phyloP scores from a whole-genome alignment of 1,140 invertebrate genomes.

The Aphis gossypii region DNA sequence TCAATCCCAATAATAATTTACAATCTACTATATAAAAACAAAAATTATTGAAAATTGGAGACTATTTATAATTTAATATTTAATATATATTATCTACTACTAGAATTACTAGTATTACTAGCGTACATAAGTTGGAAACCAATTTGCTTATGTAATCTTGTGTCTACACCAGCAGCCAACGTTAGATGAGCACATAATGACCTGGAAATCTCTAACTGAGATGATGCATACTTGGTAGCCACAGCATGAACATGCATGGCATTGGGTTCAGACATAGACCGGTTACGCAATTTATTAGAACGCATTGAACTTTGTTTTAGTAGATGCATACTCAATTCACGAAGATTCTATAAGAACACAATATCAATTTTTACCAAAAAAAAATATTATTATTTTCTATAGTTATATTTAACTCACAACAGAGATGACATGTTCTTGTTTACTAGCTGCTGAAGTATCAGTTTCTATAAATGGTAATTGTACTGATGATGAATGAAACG shows the following conservation, averaged over 20 bases:
- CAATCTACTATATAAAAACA: too few species aligned
- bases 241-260: slow-evolving; percentile 81
- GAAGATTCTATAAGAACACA: slow-evolving; percentile 70
- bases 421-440: slow-evolving; percentile 85
- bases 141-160: slow-evolving; percentile 70
- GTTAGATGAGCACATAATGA: slow-evolving; percentile 78
- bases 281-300: slow-evolving; percentile 64
- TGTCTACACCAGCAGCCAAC: slow-evolving; percentile 72
- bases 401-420: slow-evolving; percentile 68
- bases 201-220: slow-evolving; percentile 79
- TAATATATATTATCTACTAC: not conserved
- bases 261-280: slow-evolving; percentile 65
- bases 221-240: slow-evolving; percentile 78
- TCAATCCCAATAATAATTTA: too few species aligned
- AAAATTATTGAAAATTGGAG: too few species aligned
- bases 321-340: slow-evolving; percentile 82
- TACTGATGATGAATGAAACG: slow-evolving; percentile 35
- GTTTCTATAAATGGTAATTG: slow-evolving; percentile 79
- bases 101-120: not conserved
- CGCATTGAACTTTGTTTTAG: slow-evolving; percentile 67
- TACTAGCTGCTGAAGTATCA: slow-evolving; percentile 85
- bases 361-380: not conserved
- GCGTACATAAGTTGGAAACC: slow-evolving; percentile 81
- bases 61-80: not conserved
- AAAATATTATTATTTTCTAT: not conserved